phyloP scores from a whole-genome alignment of 1,140 invertebrate genomes.

The Eufriesea mexicana region DNA sequence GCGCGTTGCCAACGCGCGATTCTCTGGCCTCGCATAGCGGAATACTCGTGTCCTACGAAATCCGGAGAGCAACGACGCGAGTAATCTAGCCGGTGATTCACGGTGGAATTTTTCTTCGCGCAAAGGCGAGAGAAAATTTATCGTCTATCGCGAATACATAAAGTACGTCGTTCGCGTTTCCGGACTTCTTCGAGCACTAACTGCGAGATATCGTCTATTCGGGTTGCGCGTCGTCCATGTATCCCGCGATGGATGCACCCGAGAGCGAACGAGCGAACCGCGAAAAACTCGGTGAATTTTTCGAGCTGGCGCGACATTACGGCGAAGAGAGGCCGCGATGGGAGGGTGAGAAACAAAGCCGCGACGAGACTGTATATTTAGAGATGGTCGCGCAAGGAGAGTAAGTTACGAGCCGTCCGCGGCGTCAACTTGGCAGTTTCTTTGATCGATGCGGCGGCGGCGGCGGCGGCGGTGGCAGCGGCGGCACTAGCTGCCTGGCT shows the following conservation, averaged over 20 bases:
- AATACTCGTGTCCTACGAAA: slow-evolving; percentile 61
- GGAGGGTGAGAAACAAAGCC: slow-evolving; percentile 58
- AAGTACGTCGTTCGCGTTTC: slow-evolving; percentile 44
- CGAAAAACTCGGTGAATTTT: slow-evolving; percentile 14
- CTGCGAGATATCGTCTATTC: slow-evolving; percentile 17
- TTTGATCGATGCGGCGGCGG: slow-evolving; percentile 75
- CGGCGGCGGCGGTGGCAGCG: slow-evolving; percentile 39
- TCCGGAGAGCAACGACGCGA: slow-evolving; percentile 60
- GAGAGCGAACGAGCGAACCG: background rate
- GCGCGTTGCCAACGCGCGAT: slow-evolving; percentile 39
- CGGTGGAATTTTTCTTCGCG: slow-evolving; percentile 60
- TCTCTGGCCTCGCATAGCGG: slow-evolving; percentile 37
- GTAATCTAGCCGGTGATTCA: slow-evolving; percentile 67
- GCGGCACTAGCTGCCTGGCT: background rate
- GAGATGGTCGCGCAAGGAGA: slow-evolving; percentile 36
- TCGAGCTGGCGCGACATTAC: slow-evolving; percentile 3
- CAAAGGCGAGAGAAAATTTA: slow-evolving; percentile 50
- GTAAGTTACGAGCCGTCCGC: slow-evolving; percentile 65
- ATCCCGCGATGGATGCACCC: background rate
- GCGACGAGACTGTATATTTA: slow-evolving; percentile 31
- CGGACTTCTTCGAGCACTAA: slow-evolving; percentile 34
- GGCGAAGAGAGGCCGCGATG: background rate
- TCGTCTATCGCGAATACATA: slow-evolving; percentile 41
- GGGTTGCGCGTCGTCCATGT: background rate
- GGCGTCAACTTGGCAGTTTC: slow-evolving; percentile 68